Percentiles rank a stretch among this genome's conserved stretches.
Evolutionary conservation across 2,113 vertebrate species (phyloP).

Genomic region (Gracilinanus agilis): DNA sequence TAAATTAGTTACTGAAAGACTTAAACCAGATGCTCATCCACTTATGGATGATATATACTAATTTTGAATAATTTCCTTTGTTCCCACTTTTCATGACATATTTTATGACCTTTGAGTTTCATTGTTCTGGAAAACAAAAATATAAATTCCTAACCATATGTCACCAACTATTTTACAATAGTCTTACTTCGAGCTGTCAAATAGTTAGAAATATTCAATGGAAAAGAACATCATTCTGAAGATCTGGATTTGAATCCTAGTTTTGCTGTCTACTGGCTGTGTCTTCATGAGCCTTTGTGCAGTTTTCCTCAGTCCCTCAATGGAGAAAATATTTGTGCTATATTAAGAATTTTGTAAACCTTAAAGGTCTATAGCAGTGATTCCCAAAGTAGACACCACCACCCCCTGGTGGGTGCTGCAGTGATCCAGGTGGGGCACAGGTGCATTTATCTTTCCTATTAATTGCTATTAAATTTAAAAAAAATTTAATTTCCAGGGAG

Average conservation of each 20-base stretch:
- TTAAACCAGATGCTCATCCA: not conserved
- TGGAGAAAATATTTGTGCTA: too few species aligned
- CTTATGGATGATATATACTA: constrained; percentile 5
- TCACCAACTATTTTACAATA: constrained; percentile 11
- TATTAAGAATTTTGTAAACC: too few species aligned
- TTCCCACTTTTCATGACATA: constrained; percentile 3
- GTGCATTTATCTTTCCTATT: too few species aligned
- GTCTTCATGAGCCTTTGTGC: too few species aligned
- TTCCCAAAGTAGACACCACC: too few species aligned
- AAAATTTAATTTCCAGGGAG: too few species aligned
- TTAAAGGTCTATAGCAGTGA: too few species aligned
- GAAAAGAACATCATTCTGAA: not conserved
- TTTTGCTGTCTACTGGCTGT: not conserved
- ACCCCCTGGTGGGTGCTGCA: too few species aligned
- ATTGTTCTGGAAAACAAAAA: constrained; percentile 16
- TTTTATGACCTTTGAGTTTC: constrained; percentile 22
- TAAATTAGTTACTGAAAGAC: not conserved
- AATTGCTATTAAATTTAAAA: too few species aligned
- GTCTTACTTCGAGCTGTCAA: not conserved
- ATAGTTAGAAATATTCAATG: rapidly evolving
- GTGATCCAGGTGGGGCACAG: too few species aligned
- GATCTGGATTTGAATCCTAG: not conserved
- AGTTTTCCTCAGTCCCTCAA: too few species aligned
- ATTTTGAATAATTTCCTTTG: constrained; percentile 11
- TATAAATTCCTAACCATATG: constrained; percentile 14